Evolutionary conservation across 2,888 invertebrate genomes (phyloP).

Genomic region (Cactoblastis cactorum): DNA sequence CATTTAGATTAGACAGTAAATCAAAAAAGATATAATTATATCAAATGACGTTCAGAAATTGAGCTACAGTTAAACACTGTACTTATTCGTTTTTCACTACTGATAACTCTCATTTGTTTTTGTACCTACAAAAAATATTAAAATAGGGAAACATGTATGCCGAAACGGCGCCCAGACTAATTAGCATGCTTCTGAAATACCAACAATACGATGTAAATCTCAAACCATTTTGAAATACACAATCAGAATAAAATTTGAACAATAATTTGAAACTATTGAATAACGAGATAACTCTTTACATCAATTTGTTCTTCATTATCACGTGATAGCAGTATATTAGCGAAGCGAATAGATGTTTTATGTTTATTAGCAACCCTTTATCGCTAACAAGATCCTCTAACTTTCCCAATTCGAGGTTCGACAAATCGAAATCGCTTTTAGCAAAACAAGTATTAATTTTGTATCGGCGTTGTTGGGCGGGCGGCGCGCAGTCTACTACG

Average conservation of each 20-base stretch:
- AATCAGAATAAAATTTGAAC: too few species aligned
- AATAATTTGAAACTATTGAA: neutral
- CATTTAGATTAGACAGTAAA: too few species aligned
- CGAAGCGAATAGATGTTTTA: slow-evolving; percentile 11
- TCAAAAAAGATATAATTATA: too few species aligned
- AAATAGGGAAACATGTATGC: neutral
- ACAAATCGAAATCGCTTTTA: slow-evolving; percentile 78
- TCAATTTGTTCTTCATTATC: neutral
- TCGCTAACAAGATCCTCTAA: slow-evolving; percentile 75
- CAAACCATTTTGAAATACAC: neutral
- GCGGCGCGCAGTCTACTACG: slow-evolving; percentile 60
- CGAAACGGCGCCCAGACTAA: neutral
- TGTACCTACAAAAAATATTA: neutral
- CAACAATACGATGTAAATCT: slow-evolving; percentile 2
- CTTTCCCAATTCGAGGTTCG: slow-evolving; percentile 72
- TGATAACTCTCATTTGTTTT: neutral
- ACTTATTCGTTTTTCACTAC: neutral
- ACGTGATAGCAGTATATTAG: neutral
- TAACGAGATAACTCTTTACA: neutral
- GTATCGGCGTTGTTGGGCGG: slow-evolving; percentile 65
- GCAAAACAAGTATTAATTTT: slow-evolving; percentile 79
- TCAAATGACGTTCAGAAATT: too few species aligned
- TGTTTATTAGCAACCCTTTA: slow-evolving; percentile 71
- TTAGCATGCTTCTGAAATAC: slow-evolving; percentile 4
- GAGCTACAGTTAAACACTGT: too few species aligned